Evolutionary conservation across 1,140 invertebrate genomes (phyloP), one percentile per base, ranked within the genome.

Genomic region (Bombus terrestris): DNA sequence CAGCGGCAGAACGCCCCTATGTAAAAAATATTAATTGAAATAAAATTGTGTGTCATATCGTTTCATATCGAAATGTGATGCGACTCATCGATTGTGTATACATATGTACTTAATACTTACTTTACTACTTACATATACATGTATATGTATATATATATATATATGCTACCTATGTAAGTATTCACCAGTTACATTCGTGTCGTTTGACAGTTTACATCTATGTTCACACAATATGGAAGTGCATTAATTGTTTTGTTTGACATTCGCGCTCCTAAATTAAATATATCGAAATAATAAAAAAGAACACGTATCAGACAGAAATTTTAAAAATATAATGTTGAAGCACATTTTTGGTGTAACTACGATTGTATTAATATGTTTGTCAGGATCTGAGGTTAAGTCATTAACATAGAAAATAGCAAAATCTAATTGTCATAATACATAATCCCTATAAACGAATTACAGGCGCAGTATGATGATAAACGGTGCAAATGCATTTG

Each of bases 401-500:
- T 69, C 53, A 47, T 75, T 4, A 76, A 85, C 53, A 85, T 71
- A 39, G 32, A 84, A 79, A 76, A 66, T 32, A 41, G 78, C 32
- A 37, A 73, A 71, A 73, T 73, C 64, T 57, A 25, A 71, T 85
- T 72, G 2, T n/a, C 37, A 35, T n/a, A 13, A 76, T 81, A 57
- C 53, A 53, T 86, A 82, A 88, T 81, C 4, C 64, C 1, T 39
- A n/a, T 47, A n/a, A 79, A 76, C 81, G 47, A 89, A 94, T 95
- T 95, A 64, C 79, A 97, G 97, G 96, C 95, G 53, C 97, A 97
- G 91, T 98, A 98, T 94, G 98, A 98, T 93, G 98, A 99, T 93
- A 98, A 97, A 90, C 95, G 98, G 93, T 99, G 98, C 92, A 98
- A 98, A 95, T 99, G 98, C 94, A 97, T 98, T 13, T 99, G 98